Base-by-base conservation (phyloP, 1,140 invertebrate genomes). In the Drepana arcuata region DNA sequence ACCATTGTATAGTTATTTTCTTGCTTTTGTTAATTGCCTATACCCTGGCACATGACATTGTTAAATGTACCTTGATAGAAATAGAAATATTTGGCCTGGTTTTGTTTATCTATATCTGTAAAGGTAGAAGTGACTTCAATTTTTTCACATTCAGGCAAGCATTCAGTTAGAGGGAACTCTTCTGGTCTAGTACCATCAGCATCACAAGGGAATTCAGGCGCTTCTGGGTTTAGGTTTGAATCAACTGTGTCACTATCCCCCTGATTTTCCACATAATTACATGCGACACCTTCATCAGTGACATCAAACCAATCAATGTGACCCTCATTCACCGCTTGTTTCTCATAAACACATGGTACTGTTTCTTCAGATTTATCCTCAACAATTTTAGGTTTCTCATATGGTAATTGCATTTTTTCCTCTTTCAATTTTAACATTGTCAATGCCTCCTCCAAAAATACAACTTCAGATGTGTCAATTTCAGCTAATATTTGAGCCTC, bases 51-150 rank as follows among this genome's bases (percentile, higher is more conserved):
- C n/a, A n/a, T n/a, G n/a, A n/a, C n/a, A n/a, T n/a, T n/a, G n/a
- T n/a, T n/a, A n/a, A n/a, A n/a, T 30, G 52, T 84, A 93, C 92
- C 90, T 90, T 96, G 94, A 83, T 95, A 96, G 69, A 95, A 96
- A 64, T 94, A 95, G 74, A 91, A 93, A 53, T 87, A 89, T 77
- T 89, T 91, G 18, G 64, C 44, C 48, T 78, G 67, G 44, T 80
- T 75, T 45, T 75, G 56, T 42, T 63, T 70, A 30, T 83, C 73
- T 59, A 60, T 54, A 41, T 70, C 52, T 29, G 61, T 62, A 23
- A 68, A 48, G 31, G 39, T 28, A 37, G 48, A 45, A 11, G 51
- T 51, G 3, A 60, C 51, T 31, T 58, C 37, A 7, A 40, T 5
- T 27, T 61, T 51, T 14, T 46, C 41, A 13, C 34, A 2, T 35